These are phyloP conservation scores for Barypeithes pellucidus DNA, from an alignment of 2,888 invertebrate genomes.

Conservation along the genomic window DNA sequence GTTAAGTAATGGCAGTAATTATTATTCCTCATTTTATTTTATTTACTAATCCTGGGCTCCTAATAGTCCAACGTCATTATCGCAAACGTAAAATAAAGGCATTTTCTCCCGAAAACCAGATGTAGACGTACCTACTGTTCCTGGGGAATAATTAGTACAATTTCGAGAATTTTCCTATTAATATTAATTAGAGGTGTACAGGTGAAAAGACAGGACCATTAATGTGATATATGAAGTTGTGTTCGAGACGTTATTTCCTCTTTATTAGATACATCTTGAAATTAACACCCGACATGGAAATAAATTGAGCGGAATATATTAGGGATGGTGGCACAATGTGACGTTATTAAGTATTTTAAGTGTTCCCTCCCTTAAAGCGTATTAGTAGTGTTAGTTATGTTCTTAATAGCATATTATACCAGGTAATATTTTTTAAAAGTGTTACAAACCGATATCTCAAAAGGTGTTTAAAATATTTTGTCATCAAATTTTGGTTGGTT, in stretches of 20 bases:
- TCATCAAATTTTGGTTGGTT: too few relatives aligned
- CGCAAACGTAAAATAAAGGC: conserved; percentile 4
- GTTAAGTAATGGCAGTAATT: too few relatives aligned
- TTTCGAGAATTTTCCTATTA: conserved; percentile 44
- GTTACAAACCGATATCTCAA: too few relatives aligned
- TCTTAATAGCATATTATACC: too few relatives aligned
- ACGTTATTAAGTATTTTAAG: background rate
- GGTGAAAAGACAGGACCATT: conserved; percentile 39
- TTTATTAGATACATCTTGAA: conserved; percentile 31
- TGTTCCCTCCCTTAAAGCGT: background rate
- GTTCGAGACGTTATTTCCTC: conserved; percentile 37
- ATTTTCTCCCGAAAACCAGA: conserved; percentile 27
- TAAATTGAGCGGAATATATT: conserved; percentile 22
- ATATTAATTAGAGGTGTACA: conserved; percentile 42
- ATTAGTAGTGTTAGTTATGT: too few relatives aligned
- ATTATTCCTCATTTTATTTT: too few relatives aligned
- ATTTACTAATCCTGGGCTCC: conserved; percentile 1
- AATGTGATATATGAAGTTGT: conserved; percentile 41
- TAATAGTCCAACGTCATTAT: conserved; percentile 22
- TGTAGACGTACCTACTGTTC: conserved; percentile 28
- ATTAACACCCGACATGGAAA: conserved; percentile 24
- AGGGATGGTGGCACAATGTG: background rate
- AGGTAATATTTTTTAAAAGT: too few relatives aligned
- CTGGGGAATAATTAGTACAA: conserved; percentile 36
- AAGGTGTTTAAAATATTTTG: too few relatives aligned